phyloP scores from a whole-genome alignment of 2,888 invertebrate genomes.

The Corbicula japonica region DNA sequence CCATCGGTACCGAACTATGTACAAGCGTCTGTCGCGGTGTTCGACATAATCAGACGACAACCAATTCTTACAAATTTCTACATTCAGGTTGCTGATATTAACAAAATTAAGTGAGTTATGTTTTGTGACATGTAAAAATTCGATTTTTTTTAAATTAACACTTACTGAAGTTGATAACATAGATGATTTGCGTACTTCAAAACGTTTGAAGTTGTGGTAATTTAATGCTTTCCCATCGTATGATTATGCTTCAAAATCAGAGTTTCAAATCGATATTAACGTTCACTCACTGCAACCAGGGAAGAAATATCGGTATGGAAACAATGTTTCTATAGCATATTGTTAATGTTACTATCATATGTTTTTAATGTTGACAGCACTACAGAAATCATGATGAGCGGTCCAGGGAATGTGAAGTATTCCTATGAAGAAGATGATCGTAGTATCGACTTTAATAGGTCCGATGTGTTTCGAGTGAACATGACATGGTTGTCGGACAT shows the following conservation, averaged over 20 bases:
- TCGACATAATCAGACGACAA: neutral
- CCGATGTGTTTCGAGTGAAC: slow-evolving; percentile 42
- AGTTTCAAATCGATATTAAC: too few species aligned
- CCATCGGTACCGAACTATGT: slow-evolving; percentile 24
- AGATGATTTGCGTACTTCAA: too few species aligned
- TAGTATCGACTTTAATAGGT: slow-evolving; percentile 37
- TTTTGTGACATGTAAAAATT: too few species aligned
- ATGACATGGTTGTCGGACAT: slow-evolving; percentile 32
- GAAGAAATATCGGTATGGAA: too few species aligned
- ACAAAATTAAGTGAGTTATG: neutral
- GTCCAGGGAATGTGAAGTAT: slow-evolving; percentile 42
- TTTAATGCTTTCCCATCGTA: neutral
- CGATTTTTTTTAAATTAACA: too few species aligned
- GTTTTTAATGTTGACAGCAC: slow-evolving; percentile 35
- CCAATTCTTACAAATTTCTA: slow-evolving; percentile 10
- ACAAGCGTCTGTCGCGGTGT: slow-evolving; percentile 2
- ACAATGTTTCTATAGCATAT: too few species aligned
- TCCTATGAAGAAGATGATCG: slow-evolving; percentile 38
- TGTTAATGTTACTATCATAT: neutral
- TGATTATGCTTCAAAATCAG: neutral
- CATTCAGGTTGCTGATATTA: neutral
- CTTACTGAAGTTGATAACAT: too few species aligned
- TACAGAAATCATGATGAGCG: slow-evolving; percentile 56
- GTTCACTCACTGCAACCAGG: too few species aligned
- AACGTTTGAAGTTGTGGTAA: too few species aligned